Evolutionary conservation across 1,140 invertebrate species (phyloP), one percentile per base, ranked within the genome.

Genomic region (Battus philenor): DNA sequence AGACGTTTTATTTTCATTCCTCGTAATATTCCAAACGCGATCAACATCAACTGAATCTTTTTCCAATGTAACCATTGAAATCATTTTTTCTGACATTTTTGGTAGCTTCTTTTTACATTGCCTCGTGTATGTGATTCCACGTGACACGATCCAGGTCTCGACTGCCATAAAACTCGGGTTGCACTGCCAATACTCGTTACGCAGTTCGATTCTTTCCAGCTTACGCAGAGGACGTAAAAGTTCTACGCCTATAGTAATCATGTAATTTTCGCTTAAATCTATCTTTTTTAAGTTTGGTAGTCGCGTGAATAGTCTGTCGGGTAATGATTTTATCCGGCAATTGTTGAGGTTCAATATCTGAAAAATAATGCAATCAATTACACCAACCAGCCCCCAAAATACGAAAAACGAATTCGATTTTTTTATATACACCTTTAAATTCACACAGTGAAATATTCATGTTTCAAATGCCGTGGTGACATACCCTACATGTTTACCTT

Each of bases 341-440:
- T 74, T 74, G 44, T 86, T 86, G 2, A 89, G 59, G 53, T 88
- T 87, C n/a, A 88, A 61, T 5, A 86, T 62, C 88, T 88, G 63
- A 38, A 87, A 45, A 29, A 39, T 29, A 18, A 43, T 45, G 12
- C 1, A 11, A n/a, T 22, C 24, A 18, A 16, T 39, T 47, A 0
- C 27, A 36, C 10, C 2, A 20, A 3, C 2, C 2, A 20, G 18
- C 6, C 18, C 6, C 6, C 18, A 20, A 20, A 20, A 20, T n/a
- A n/a, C n/a, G n/a, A n/a, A n/a, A n/a, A n/a, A n/a, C n/a, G n/a
- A n/a, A n/a, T n/a, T n/a, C n/a, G n/a, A n/a, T n/a, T n/a, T n/a
- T n/a, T n/a, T n/a, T n/a, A n/a, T n/a, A n/a, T n/a, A n/a, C n/a
- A n/a, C n/a, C n/a, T n/a, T n/a, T n/a, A n/a, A n/a, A n/a, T n/a